Conservation (phyloP, 2,888 invertebrate species). For the Lissocephala sabroskyi region DNA sequence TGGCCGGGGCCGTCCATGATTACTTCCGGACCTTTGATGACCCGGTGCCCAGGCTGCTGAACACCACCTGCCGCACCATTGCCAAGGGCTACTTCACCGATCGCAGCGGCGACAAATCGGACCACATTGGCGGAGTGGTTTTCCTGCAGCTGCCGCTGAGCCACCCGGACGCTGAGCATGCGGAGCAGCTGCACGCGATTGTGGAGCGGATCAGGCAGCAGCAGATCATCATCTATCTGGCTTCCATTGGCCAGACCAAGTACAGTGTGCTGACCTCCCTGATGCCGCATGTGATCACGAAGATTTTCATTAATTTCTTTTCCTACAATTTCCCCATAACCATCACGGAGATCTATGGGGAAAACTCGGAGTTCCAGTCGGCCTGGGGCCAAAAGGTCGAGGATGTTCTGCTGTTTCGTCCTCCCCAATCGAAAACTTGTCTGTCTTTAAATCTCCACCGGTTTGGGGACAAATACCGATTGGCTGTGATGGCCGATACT, state of each 20-base stretch:
- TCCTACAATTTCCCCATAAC: conserved; percentile 70
- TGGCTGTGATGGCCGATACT: conserved; percentile 71
- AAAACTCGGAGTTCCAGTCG: conserved; percentile 59
- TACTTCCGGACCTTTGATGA: conserved; percentile 58
- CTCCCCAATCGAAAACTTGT: conserved; percentile 71
- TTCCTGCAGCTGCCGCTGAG: conserved; percentile 68
- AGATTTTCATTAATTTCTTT: conserved; percentile 70
- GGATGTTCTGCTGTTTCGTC: conserved; percentile 69
- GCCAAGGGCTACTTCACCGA: conserved; percentile 69
- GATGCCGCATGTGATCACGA: conserved; percentile 67
- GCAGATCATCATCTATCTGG: conserved; percentile 69
- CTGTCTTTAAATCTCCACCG: conserved; percentile 70
- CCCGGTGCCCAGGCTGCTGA: conserved; percentile 57
- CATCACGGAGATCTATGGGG: conserved; percentile 70
- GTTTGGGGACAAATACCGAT: conserved; percentile 67
- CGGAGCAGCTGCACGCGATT: conserved; percentile 58
- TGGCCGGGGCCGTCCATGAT: conserved; percentile 66
- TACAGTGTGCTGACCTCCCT: conserved; percentile 67
- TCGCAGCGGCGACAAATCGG: conserved; percentile 53
- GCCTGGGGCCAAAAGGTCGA: conserved; percentile 69
- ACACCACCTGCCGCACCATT: conserved; percentile 69
- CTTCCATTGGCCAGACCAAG: conserved; percentile 69
- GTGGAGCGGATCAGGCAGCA: conserved; percentile 63
- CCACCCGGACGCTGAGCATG: conserved; percentile 51
- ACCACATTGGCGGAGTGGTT: conserved; percentile 69